Evolutionary conservation across 2,113 vertebrate species (phyloP), one percentile per base, ranked within the genome.

Genomic region (Chlorodrepanis virens): DNA sequence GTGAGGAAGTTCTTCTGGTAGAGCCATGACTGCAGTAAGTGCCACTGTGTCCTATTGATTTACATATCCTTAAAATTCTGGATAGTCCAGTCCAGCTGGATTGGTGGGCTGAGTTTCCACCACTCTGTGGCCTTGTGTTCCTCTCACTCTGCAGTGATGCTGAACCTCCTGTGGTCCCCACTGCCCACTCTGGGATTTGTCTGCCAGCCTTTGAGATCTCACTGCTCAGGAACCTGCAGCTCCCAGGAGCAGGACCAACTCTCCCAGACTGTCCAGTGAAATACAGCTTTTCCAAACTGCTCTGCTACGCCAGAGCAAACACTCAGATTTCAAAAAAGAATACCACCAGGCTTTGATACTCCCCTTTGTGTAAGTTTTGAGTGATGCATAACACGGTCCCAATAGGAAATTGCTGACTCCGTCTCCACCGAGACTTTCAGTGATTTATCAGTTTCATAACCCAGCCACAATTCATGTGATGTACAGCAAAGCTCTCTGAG

Each of bases 381-480:
- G 75, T 9, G 59, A 74, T 80, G 50, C 57, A 28, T 64, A 85
- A 61, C 63, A 35, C 3, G 40, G 70, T 44, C 87, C 61, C 90
- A 68, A 82, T 23, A 68, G 82, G 71, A 89, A 40, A 85, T 65
- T 49, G 85, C 90, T 95, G 95, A 90, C 88, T 86, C 54, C 5
- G 1, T 45, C 69, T 60, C 90, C 88, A 70, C 54, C 0, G 59
- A 83, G 96, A 67, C 79, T 16, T 29, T 11, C 25, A 4, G 72
- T 94, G 94, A 96, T 94, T 90, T 90, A 94, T 90, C 92, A 83
- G 92, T 85, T 97, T 95, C 92, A 96, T 94, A 95, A 94, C 92
- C 79, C 75, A 77, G 19, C 85, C 85, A 86, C 88, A 96, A 86
- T 59, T 92, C 75, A 29, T 39, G 11, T 3, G 42, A 77, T 80